These are phyloP conservation scores for Lacerta agilis DNA, from an alignment of 2,797 vertebrate genomes.

Conservation along the genomic window DNA sequence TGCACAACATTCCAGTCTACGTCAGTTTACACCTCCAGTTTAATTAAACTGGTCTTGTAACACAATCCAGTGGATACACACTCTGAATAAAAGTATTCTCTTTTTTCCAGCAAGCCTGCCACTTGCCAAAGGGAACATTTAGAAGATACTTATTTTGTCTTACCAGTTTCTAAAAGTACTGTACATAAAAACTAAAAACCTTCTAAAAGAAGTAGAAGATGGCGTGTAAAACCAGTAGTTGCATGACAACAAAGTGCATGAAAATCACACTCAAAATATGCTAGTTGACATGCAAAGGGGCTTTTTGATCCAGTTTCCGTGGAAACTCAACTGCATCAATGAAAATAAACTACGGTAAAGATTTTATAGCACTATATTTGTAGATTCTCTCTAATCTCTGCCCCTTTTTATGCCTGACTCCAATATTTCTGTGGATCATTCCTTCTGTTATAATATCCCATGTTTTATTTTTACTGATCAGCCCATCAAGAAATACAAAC, in stretches of 20 bases:
- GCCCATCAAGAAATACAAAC: background rate
- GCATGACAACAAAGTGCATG: background rate
- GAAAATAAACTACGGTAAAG: conserved; percentile 18
- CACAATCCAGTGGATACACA: background rate
- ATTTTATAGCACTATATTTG: conserved; percentile 17
- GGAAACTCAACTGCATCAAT: conserved; percentile 10
- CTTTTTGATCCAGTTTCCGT: conserved; percentile 7
- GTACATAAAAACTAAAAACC: background rate
- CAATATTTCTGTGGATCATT: background rate
- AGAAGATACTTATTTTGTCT: background rate
- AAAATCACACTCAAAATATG: background rate
- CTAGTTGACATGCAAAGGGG: background rate
- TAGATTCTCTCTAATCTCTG: background rate
- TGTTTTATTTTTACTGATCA: conserved; percentile 7
- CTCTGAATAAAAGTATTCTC: background rate
- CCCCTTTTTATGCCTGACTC: background rate
- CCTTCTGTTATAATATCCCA: background rate
- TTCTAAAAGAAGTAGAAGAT: background rate
- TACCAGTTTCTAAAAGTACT: background rate
- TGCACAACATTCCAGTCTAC: background rate
- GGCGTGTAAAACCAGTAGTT: conserved; percentile 11
- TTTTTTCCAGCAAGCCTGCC: background rate
- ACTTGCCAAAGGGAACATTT: background rate
- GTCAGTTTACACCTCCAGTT: background rate
- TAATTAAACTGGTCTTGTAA: background rate